Conservation (phyloP, 2,113 vertebrate species). For the Pseudorectes ferrugineus region DNA sequence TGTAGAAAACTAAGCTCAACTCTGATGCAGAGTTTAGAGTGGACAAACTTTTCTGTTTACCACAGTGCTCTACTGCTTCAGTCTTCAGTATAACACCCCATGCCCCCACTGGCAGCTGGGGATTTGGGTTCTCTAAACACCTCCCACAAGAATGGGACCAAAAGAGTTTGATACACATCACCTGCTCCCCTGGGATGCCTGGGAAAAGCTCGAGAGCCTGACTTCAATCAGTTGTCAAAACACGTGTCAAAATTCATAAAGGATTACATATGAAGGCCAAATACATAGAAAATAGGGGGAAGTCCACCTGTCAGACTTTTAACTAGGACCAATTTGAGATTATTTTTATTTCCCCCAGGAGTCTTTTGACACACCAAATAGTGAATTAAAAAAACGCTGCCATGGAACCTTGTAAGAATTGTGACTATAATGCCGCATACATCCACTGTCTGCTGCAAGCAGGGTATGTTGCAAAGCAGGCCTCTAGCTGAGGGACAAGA, state of each 20-base stretch:
- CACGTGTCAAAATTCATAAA: not conserved
- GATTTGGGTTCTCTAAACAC: not conserved
- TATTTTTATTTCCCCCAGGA: not conserved
- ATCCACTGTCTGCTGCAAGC: not conserved
- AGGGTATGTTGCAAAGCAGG: not conserved
- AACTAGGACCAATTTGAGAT: not conserved
- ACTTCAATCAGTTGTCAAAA: constrained; percentile 2
- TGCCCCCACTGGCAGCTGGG: not conserved
- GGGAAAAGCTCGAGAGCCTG: not conserved
- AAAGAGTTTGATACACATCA: not conserved
- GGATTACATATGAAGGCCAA: not conserved
- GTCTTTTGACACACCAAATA: not conserved
- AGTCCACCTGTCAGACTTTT: not conserved
- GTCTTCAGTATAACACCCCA: not conserved
- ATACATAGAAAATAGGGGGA: not conserved
- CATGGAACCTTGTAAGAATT: not conserved
- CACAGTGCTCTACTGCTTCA: not conserved
- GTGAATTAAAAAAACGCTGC: not conserved
- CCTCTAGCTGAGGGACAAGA: not conserved
- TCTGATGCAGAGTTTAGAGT: not conserved
- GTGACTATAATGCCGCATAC: not conserved
- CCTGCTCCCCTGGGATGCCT: not conserved
- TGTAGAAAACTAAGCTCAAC: not conserved
- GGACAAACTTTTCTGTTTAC: not conserved
- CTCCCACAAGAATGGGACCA: not conserved